Base-by-base conservation (phyloP, 2,113 vertebrate genomes). In the Excalfactoria chinensis region DNA sequence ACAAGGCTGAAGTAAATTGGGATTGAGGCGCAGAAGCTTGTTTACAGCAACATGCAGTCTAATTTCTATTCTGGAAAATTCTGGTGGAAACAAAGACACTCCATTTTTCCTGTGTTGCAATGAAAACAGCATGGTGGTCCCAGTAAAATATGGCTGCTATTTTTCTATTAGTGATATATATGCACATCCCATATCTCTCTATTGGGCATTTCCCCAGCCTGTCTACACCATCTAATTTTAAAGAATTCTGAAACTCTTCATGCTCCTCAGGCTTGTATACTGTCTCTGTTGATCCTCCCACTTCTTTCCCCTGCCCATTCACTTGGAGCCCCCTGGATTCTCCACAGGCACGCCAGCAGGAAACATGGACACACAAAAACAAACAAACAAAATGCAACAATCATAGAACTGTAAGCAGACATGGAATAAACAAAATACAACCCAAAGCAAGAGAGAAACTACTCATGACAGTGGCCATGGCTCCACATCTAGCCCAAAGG, bases 1-100 rank as follows among this genome's bases (percentile, higher is more conserved):
- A 34, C 76, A 94, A 84, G 35, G 30, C 53, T 55, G 28, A 62
- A 91, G 80, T 75, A 93, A 96, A 95, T 63, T 89, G 26, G 66
- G 85, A 92, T 69, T 92, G 49, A 69, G 75, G 56, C 0, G 11
- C 26, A 78, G 62, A 96, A 92, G 32, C 28, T 80, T 87, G 40
- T 76, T 97, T 84, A 77, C 20, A 63, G 70, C n/a, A 66, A 76
- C 25, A 68, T 86, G 67, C n/a, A 85, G 49, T 71, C 44, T 86
- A 79, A 71, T 22, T 20, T 63, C 46, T 58, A 32, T 71, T 83
- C 46, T 85, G 34, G 32, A 93, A 93, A 72, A 26, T 72, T 88
- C 70, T 77, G 18, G 4, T 63, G 49, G 58, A 66, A 67, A 71
- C 26, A 84, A 84, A 93, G 21, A 43, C 49, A 37, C 6, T 46